A percentile compares a stretch with the other conserved stretches of the same genome.
Evolutionary conservation across 2,797 vertebrate species (phyloP).

Genomic region (Sebastes kiyomatsui): DNA sequence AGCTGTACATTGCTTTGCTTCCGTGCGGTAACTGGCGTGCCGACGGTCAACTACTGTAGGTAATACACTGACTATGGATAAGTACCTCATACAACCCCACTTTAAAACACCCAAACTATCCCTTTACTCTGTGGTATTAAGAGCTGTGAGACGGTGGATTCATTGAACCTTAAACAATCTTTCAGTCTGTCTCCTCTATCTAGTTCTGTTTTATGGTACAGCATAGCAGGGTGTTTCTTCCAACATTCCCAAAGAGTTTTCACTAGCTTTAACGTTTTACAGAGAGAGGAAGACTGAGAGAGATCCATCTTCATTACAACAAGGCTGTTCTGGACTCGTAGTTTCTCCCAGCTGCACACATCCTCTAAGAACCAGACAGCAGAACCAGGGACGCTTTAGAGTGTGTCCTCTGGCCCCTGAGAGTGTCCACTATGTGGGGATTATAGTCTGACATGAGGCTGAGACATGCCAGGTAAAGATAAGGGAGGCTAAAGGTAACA

Average conservation of each 20-base stretch:
- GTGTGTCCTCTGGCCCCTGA: conserved; percentile 28
- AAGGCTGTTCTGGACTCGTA: conserved; percentile 26
- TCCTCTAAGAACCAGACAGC: conserved; percentile 27
- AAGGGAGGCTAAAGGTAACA: conserved; percentile 50
- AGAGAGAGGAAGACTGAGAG: conserved; percentile 1
- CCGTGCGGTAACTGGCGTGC: too few relatives aligned
- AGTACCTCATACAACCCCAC: too few relatives aligned
- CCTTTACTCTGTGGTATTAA: not conserved
- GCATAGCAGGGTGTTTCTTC: not conserved
- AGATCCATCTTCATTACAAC: conserved; percentile 62
- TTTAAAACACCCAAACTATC: too few relatives aligned
- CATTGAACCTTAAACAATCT: not conserved
- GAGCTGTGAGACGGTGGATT: not conserved
- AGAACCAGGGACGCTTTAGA: conserved; percentile 12
- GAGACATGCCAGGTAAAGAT: conserved; percentile 65
- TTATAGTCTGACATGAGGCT: conserved; percentile 62
- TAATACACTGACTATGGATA: too few relatives aligned
- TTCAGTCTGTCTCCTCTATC: not conserved
- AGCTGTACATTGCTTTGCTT: too few relatives aligned
- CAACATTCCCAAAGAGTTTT: conserved; percentile 13
- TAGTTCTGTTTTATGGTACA: not conserved
- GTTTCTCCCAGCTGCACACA: conserved; percentile 27
- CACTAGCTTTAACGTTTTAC: conserved; percentile 22
- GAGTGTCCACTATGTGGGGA: conserved; percentile 55
- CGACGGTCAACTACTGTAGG: too few relatives aligned